Conservation (phyloP, 1,140 invertebrate genomes). For the Bombus ignitus region DNA sequence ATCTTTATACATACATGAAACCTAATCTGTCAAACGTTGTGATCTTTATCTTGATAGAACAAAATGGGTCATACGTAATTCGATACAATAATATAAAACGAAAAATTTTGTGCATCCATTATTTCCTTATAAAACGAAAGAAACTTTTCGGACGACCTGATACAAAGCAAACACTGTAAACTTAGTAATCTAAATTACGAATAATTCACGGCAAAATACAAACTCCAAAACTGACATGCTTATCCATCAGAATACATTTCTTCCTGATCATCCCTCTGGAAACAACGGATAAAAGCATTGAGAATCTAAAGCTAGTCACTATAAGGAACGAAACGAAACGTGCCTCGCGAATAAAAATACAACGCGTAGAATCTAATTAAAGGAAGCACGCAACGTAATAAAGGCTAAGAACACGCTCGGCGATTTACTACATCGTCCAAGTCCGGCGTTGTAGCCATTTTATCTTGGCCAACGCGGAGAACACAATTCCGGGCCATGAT, state of each 20-base stretch:
- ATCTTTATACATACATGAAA: no score
- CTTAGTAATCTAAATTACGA: neutral
- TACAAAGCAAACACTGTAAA: no score
- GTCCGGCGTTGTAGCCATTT: conserved; percentile 1
- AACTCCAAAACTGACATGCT: neutral
- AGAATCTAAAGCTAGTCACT: neutral
- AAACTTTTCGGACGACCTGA: no score
- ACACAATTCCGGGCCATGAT: conserved; percentile 19
- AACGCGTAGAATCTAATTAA: conserved; percentile 42
- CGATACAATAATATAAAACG: no score
- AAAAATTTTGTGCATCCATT: no score
- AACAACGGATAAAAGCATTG: neutral
- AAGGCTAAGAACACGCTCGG: conserved; percentile 20
- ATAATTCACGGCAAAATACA: neutral
- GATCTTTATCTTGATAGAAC: no score
- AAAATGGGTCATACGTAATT: no score
- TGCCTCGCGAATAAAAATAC: conserved; percentile 43
- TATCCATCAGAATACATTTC: neutral
- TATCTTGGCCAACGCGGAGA: conserved; percentile 28
- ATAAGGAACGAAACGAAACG: neutral
- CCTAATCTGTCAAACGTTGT: no score
- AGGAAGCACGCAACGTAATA: conserved; percentile 42
- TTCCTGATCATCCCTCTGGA: neutral
- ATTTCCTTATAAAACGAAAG: no score
- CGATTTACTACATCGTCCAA: conserved; percentile 25